phyloP scores from a whole-genome alignment of 1,140 invertebrate genomes.

The Ptiloglossa arizonensis region DNA sequence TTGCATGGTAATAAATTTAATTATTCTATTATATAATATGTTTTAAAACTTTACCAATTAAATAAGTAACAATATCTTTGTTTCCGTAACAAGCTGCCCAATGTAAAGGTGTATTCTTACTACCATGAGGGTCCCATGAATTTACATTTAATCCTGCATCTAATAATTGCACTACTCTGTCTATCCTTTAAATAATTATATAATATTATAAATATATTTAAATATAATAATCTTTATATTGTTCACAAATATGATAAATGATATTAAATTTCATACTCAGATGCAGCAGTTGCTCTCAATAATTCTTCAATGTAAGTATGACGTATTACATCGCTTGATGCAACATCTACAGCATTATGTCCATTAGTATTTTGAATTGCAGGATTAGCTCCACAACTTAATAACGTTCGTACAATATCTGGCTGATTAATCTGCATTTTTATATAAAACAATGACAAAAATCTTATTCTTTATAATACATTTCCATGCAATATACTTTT shows the following conservation, averaged over 20 bases:
- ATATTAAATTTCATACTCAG: conserved; percentile 81
- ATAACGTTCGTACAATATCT: conserved; percentile 84
- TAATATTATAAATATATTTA: background rate
- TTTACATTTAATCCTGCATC: conserved; percentile 84
- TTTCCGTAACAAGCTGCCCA: conserved; percentile 86
- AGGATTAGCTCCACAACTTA: conserved; percentile 85
- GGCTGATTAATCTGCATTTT: conserved; percentile 81
- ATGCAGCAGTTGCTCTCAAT: conserved; percentile 85
- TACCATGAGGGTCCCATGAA: conserved; percentile 83
- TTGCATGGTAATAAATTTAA: conserved; percentile 12
- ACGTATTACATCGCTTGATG: conserved; percentile 81
- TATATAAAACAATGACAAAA: background rate
- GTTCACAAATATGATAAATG: conserved; percentile 36
- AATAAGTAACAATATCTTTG: conserved; percentile 83
- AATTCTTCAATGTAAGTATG: conserved; percentile 85
- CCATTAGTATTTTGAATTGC: conserved; percentile 83
- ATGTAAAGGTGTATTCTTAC: conserved; percentile 85
- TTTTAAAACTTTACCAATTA: conserved; percentile 80
- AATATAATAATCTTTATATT: conserved; percentile 59
- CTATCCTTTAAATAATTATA: conserved; percentile 72
- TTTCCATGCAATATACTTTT: background rate
- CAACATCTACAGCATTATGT: conserved; percentile 83
- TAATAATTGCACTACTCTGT: conserved; percentile 80
- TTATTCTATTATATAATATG: background rate
- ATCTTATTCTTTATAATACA: background rate